A percentile compares a stretch with the other conserved stretches of the same genome.
phyloP scores from a whole-genome alignment of 2,113 vertebrate genomes.

The Peromyscus californicus region DNA sequence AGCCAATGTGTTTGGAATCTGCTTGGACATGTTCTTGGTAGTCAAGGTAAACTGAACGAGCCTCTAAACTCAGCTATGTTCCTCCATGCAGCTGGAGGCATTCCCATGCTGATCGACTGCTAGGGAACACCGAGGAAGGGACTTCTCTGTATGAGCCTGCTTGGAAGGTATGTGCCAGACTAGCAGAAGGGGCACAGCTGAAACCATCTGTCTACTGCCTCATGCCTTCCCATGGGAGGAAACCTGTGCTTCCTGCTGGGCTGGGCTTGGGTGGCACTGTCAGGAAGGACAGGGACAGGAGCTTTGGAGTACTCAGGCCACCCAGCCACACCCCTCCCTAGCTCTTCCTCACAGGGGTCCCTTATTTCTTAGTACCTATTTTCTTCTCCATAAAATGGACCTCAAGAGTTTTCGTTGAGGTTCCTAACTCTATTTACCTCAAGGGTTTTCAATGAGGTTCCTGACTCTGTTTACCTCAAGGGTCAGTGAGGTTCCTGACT shows the following conservation, averaged over 20 bases:
- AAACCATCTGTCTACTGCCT: accelerated
- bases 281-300: no score
- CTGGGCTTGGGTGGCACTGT: not conserved
- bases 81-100: not conserved
- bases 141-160: not conserved
- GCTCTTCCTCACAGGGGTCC: not conserved
- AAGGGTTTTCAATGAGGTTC: not conserved
- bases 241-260: not conserved
- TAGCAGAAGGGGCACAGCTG: not conserved
- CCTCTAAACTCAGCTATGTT: not conserved
- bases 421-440: not conserved
- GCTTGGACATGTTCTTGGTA: not conserved
- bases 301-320: accelerated
- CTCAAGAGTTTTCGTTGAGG: not conserved
- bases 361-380: not conserved
- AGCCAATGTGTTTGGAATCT: not conserved
- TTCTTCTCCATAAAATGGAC: not conserved
- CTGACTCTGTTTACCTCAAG: not conserved
- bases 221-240: not conserved
- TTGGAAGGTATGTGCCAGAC: not conserved
- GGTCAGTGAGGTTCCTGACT: not conserved
- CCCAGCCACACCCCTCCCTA: not conserved
- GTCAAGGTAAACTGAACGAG: not conserved
- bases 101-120: not conserved
- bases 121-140: not conserved